phyloP scores from a whole-genome alignment of 2,113 vertebrate genomes.

The Nesoenas mayeri region DNA sequence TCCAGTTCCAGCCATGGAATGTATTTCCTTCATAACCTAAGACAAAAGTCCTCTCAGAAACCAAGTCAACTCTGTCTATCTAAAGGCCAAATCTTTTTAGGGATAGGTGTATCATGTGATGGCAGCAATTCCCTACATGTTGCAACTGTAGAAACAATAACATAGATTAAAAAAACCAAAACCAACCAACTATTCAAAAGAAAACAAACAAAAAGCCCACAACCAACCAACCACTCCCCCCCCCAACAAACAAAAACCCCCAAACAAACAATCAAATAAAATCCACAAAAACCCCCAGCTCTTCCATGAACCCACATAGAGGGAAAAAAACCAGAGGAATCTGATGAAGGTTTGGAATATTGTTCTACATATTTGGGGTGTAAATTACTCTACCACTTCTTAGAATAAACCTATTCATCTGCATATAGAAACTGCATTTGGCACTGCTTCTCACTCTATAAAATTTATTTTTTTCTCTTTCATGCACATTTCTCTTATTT shows the following conservation, averaged over 20 bases:
- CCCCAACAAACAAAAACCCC: not conserved
- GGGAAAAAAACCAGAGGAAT: not conserved
- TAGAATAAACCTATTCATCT: not conserved
- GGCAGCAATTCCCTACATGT: not conserved
- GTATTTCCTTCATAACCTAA: not conserved
- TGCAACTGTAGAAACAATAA: not conserved
- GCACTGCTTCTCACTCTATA: not conserved
- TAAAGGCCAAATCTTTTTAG: not conserved
- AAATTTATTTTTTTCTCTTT: not conserved
- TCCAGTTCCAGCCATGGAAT: not conserved
- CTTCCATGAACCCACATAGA: not conserved
- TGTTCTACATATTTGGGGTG: not conserved
- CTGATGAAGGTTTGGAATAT: not conserved
- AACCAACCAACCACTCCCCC: not conserved
- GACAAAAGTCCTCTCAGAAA: not conserved
- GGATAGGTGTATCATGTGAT: not conserved
- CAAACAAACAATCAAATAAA: no score
- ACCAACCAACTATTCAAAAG: no score
- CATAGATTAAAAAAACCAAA: not conserved
- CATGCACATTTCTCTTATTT: not conserved
- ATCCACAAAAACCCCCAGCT: not conserved
- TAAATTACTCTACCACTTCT: not conserved
- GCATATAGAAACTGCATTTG: not conserved
- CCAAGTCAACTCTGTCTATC: not conserved
- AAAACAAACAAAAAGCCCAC: no score